Evolutionary conservation across 1,140 invertebrate species (phyloP), one percentile per base, ranked within the genome.

Genomic region (Linepithema humile): DNA sequence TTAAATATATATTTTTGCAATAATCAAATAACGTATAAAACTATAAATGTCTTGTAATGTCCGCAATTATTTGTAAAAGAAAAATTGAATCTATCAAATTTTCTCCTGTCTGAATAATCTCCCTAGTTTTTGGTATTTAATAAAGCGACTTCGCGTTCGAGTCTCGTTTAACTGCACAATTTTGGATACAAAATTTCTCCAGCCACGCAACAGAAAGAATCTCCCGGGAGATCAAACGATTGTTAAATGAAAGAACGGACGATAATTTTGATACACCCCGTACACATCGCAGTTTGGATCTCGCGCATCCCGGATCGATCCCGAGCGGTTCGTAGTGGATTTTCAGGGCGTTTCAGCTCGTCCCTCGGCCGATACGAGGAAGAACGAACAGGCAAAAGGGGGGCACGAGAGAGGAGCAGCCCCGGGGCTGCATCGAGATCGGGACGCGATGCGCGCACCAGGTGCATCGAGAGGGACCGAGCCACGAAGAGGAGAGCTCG

Each of bases 371-470:
- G 70, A 77, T 53, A 26, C 23, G 85, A 57, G 75, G 83, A 65
- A 53, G 20, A 35, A 26, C 20, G 26, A 3, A 10, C 10, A 40
- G 32, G 7, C 65, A 45, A n/a, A 20, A 78, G 55, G 26, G 65
- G 43, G 70, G 55, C n/a, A 26, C 43, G 48, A 86, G 80, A 69
- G 48, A 86, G 74, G 82, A 77, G 35, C 85, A 85, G 86, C 91
- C 87, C 43, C 48, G 43, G 55, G 88, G 90, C 90, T 86, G 62
- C 62, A 85, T 82, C 82, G 82, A 92, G 93, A 94, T 93, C 93
- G 82, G 88, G 88, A 91, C 89, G 48, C 48, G 92, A 92, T 92
- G 88, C 84, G 88, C 84, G 91, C 89, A 92, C 92, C 93, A 94
- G 93, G 93, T 93, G 93, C 91, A 92, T 89, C 85, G 90, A 80